These are phyloP conservation scores for Limnephilus rhombicus DNA, from an alignment of 2,888 invertebrate genomes.

Conservation along the genomic window DNA sequence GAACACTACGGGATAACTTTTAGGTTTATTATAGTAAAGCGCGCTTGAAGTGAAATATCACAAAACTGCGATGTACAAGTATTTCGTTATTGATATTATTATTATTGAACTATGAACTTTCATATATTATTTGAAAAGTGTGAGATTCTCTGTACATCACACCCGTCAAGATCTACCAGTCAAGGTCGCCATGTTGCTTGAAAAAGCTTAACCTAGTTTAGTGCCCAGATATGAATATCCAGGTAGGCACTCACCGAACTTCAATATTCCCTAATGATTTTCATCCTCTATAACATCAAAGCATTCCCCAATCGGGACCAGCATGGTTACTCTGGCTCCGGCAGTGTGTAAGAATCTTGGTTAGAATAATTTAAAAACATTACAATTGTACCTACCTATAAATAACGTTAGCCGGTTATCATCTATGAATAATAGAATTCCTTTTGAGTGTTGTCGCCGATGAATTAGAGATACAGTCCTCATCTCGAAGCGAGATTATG, in stretches of 20 bases:
- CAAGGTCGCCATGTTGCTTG: neutral
- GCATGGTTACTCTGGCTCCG: neutral
- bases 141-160: no score
- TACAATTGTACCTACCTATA: neutral
- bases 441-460: neutral
- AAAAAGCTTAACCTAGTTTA: neutral
- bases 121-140: no score
- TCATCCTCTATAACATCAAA: no score
- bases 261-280: no score
- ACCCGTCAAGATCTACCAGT: neutral
- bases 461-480: neutral
- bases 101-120: neutral
- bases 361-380: neutral
- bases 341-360: neutral
- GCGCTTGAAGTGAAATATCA: no score
- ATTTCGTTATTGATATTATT: no score
- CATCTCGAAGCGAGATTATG: slow-evolving; percentile 50
- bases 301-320: neutral
- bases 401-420: neutral
- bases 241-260: neutral
- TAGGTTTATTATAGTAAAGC: no score
- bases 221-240: neutral
- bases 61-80: no score
- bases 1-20: no score
- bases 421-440: neutral